Conservation (phyloP, 2,797 vertebrate species). For the Sebastes paucispinis region DNA sequence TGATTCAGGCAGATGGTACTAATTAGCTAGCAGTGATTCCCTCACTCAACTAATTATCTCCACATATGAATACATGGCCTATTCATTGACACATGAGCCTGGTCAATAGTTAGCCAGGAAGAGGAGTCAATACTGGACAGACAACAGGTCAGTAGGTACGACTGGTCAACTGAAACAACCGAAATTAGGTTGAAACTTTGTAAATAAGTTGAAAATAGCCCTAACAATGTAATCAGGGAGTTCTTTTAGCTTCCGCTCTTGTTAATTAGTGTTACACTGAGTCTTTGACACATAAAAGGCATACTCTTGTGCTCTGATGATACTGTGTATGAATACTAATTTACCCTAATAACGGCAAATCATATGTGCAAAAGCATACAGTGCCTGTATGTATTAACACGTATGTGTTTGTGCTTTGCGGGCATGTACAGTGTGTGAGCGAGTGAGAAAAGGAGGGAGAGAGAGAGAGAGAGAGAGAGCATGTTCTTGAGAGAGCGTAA, state of each 20-base stretch:
- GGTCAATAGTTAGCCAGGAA: slow-evolving; percentile 37
- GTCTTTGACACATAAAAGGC: slow-evolving; percentile 16
- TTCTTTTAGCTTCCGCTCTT: slow-evolving; percentile 10
- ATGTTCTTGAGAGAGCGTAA: slow-evolving; percentile 9
- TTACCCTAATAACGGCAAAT: slow-evolving; percentile 5
- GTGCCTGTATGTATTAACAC: neutral
- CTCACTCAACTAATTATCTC: slow-evolving; percentile 51
- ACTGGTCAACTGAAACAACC: slow-evolving; percentile 47
- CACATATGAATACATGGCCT: slow-evolving; percentile 58
- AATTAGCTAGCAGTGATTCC: slow-evolving; percentile 27
- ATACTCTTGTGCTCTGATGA: neutral
- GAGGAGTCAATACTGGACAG: slow-evolving; percentile 51
- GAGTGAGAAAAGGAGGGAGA: neutral
- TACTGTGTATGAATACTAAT: neutral
- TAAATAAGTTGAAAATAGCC: slow-evolving; percentile 23
- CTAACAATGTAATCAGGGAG: slow-evolving; percentile 24
- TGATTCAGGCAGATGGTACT: slow-evolving; percentile 15
- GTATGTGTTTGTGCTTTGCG: neutral
- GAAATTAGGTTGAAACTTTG: slow-evolving; percentile 43
- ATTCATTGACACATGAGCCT: slow-evolving; percentile 57
- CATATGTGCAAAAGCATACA: neutral
- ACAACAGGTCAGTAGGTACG: slow-evolving; percentile 26
- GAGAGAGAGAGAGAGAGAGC: neutral
- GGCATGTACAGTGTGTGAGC: neutral
- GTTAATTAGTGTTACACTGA: slow-evolving; percentile 36